Percentiles rank a stretch among this genome's conserved stretches.
These are phyloP conservation scores for Eupithecia subumbrata DNA, from an alignment of 2,888 invertebrate species.

Conservation along the genomic window DNA sequence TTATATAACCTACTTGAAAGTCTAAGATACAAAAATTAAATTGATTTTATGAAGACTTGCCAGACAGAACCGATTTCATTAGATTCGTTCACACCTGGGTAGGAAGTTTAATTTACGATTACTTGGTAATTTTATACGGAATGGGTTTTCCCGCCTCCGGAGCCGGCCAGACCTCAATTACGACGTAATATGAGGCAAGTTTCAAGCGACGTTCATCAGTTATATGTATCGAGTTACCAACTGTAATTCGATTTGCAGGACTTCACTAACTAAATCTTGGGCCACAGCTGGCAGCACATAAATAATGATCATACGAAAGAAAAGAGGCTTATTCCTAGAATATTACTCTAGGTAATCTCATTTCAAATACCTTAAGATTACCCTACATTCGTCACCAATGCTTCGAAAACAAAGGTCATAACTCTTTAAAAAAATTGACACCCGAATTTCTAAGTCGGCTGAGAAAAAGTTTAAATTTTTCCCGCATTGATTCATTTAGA, in stretches of 20 bases:
- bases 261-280: constrained; percentile 22
- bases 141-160: constrained; percentile 1
- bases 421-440: neutral
- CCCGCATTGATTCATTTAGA: constrained; percentile 21
- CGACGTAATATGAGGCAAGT: constrained; percentile 10
- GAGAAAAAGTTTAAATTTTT: constrained; percentile 16
- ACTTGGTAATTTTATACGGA: constrained; percentile 1
- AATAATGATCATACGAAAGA: neutral
- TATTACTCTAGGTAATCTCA: neutral
- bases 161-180: constrained; percentile 12
- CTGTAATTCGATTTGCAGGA: constrained; percentile 28
- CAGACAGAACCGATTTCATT: neutral
- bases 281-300: constrained; percentile 18
- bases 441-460: neutral
- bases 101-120: neutral
- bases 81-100: constrained; percentile 4
- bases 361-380: neutral
- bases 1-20: neutral
- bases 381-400: neutral
- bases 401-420: neutral
- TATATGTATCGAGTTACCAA: constrained; percentile 26
- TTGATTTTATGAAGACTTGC: neutral
- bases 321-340: neutral
- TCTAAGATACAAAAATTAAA: neutral
- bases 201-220: constrained; percentile 24